phyloP scores from a whole-genome alignment of 1,140 invertebrate genomes.

The Papilio machaon region DNA sequence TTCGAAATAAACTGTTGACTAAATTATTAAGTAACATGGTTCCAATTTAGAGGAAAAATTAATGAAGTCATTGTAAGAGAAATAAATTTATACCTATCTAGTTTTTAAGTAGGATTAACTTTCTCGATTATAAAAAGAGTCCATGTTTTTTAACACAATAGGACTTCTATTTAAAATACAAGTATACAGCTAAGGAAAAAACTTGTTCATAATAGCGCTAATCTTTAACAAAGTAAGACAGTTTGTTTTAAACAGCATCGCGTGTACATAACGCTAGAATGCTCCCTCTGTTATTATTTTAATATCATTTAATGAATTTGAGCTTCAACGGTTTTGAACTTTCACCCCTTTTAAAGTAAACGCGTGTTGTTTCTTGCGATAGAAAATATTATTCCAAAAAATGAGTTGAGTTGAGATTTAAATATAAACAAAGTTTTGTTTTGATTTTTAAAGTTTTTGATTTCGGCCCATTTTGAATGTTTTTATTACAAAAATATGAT shows the following conservation, averaged over 20 bases:
- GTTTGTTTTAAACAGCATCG: not conserved
- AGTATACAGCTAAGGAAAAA: not conserved
- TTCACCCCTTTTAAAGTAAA: slow-evolving; percentile 1
- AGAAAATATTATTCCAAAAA: not conserved
- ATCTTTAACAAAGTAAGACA: not conserved
- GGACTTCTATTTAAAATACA: too few species aligned
- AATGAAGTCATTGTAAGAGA: not conserved
- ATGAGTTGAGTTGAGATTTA: not conserved
- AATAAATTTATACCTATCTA: not conserved
- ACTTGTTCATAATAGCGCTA: not conserved
- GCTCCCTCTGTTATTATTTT: slow-evolving; percentile 15
- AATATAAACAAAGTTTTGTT: not conserved
- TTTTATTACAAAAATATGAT: not conserved
- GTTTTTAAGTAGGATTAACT: too few species aligned
- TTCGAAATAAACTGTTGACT: slow-evolving; percentile 16
- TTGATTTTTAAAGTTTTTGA: not conserved
- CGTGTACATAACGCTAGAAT: not conserved
- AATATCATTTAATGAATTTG: slow-evolving; percentile 2
- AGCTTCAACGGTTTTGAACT: not conserved
- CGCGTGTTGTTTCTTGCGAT: not conserved
- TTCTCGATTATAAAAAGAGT: too few species aligned
- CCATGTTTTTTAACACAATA: too few species aligned
- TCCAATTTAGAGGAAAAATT: not conserved
- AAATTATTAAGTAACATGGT: slow-evolving; percentile 7
- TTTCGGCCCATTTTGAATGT: not conserved